Base-by-base conservation (phyloP, 35 echinoderm and acorn worm species). In the Patiria miniata region DNA sequence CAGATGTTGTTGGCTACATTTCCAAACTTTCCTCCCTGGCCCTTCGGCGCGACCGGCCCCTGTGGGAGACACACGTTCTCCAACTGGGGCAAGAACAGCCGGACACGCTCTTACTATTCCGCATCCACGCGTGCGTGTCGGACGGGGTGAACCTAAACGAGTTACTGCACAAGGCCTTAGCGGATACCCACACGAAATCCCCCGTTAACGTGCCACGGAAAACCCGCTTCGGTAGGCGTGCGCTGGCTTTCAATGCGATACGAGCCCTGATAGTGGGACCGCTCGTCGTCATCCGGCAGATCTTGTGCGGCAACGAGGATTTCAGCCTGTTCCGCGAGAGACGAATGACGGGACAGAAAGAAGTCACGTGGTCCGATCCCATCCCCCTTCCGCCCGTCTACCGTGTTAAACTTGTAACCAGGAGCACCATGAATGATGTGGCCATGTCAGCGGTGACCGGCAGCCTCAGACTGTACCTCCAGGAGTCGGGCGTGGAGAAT, bases 351-450 rank as follows among this genome's bases (percentile, higher is more conserved):
- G 88, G 79, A 23, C 58, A 90, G 32, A 90, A 90, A 78, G 68
- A 33, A 22, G 81, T 90, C 17, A 22, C 81, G 29, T 90, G 88
- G 88, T 90, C 88, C 29, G 88, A 84, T 39, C 10, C 88, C 47
- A 84, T 90, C 26, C 83, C 61, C 38, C 61, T 90, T 18, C 51
- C 80, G 17, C 47, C 81, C 8, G 88, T 83, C 2, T 60, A 77
- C 23, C 60, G 88, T 2, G 81, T 90, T 8, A 83, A 90, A 57
- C 61, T 83, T 18, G 81, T 90, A 18, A 90, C 88, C 77, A 22
- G 88, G 8, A 78, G 61, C 37, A 77, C 88, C 23, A 19, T 90
- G 21, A 90, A 90, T 59, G 88, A 90, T 51, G 88, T 90, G 10
- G 37, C 78, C 15, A 37, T 57, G 26, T 82, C 88, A 23, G 81